phyloP scores from a whole-genome alignment of 1,140 invertebrate genomes.

The Dendrolimus kikuchii region DNA sequence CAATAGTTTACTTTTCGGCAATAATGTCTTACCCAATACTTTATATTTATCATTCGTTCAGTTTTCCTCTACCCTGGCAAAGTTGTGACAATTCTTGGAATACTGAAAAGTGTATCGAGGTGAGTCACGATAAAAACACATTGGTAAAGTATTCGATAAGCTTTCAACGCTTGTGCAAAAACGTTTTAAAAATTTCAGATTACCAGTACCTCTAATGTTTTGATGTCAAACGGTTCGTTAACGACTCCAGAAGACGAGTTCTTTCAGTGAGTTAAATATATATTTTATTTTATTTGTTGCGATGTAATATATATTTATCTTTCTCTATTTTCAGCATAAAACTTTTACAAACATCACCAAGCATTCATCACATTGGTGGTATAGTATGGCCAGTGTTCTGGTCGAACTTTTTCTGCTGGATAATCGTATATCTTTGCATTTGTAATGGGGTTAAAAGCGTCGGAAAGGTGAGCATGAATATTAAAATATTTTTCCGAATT shows the following conservation, averaged over 20 bases:
- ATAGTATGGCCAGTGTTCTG: conserved; percentile 83
- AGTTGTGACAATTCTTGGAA: conserved; percentile 65
- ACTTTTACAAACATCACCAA: conserved; percentile 78
- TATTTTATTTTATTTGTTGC: too few relatives aligned
- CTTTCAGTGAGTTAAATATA: conserved; percentile 79
- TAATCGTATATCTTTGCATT: conserved; percentile 85
- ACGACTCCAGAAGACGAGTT: conserved; percentile 87
- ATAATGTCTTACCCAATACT: conserved; percentile 94
- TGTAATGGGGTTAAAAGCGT: conserved; percentile 86
- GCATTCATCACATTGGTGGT: conserved; percentile 78
- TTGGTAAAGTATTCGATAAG: not conserved
- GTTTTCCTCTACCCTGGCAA: conserved; percentile 20
- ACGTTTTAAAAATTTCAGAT: conserved; percentile 38
- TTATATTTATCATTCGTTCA: conserved; percentile 83
- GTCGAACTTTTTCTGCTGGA: conserved; percentile 81
- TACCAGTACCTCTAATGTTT: conserved; percentile 36
- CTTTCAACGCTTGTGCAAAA: conserved; percentile 2
- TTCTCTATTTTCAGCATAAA: conserved; percentile 73
- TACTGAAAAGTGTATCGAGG: conserved; percentile 79
- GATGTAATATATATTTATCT: not conserved
- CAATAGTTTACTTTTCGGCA: conserved; percentile 94
- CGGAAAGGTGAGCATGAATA: conserved; percentile 72
- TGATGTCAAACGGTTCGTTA: conserved; percentile 43
- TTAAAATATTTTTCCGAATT: conserved; percentile 11
- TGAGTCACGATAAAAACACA: conserved; percentile 26